phyloP scores from a whole-genome alignment of 2,113 vertebrate genomes.

The Chrysochloris asiatica region DNA sequence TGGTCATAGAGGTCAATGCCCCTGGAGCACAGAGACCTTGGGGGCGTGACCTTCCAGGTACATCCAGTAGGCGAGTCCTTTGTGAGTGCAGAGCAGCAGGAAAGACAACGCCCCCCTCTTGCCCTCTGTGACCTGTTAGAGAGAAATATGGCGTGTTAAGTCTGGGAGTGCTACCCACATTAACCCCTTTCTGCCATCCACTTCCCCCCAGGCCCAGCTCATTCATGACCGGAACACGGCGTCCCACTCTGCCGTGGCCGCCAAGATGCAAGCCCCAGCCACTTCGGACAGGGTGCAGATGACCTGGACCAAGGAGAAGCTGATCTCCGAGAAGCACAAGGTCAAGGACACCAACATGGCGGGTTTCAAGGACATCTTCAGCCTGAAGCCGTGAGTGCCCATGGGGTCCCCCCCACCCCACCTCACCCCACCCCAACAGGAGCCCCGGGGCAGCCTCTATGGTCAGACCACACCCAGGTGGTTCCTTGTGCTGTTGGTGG shows the following conservation, averaged over 20 bases:
- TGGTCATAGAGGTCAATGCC: too few relatives aligned
- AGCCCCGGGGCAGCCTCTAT: too few relatives aligned
- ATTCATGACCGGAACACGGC: slow-evolving; percentile 96
- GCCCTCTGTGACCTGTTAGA: too few relatives aligned
- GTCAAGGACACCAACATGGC: slow-evolving; percentile 85
- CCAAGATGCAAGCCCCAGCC: slow-evolving; percentile 74
- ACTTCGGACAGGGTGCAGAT: slow-evolving; percentile 92
- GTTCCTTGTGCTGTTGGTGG: too few relatives aligned
- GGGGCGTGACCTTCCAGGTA: too few relatives aligned
- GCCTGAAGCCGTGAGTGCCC: slow-evolving; percentile 97
- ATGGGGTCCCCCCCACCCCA: too few relatives aligned
- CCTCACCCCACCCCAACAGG: too few relatives aligned
- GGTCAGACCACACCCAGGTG: too few relatives aligned
- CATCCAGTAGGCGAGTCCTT: too few relatives aligned
- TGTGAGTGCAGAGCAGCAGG: too few relatives aligned
- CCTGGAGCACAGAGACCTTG: too few relatives aligned
- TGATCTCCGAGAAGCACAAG: slow-evolving; percentile 89
- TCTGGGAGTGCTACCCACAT: not conserved
- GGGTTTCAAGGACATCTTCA: slow-evolving; percentile 93
- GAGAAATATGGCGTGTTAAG: not conserved
- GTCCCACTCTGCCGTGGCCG: slow-evolving; percentile 81
- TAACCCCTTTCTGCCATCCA: not conserved
- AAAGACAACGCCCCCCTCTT: too few relatives aligned
- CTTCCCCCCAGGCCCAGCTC: slow-evolving; percentile 89
- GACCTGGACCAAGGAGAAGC: slow-evolving; percentile 99